Conservation (phyloP, 2,888 invertebrate species). For the Ormyrus nitidulus region DNA sequence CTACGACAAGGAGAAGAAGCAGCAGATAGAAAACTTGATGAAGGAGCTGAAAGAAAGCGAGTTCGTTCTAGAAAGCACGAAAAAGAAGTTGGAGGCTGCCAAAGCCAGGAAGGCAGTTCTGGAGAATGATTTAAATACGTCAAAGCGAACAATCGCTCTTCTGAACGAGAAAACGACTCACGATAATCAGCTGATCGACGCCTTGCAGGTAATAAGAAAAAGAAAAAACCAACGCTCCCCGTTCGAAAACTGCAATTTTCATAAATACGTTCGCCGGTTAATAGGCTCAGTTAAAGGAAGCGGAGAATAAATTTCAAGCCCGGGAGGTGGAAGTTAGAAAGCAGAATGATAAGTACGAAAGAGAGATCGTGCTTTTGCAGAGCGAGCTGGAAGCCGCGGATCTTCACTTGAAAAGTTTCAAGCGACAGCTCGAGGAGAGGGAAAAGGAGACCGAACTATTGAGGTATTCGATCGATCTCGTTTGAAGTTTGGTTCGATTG, state of each 20-base stretch:
- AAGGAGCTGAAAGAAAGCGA: constrained; percentile 79
- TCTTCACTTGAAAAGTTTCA: constrained; percentile 26
- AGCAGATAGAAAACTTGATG: constrained; percentile 79
- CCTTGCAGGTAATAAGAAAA: constrained; percentile 77
- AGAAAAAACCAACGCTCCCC: neutral
- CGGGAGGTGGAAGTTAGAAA: constrained; percentile 60
- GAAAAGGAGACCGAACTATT: constrained; percentile 68
- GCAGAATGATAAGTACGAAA: constrained; percentile 62
- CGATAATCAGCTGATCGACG: constrained; percentile 81
- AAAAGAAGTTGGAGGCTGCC: constrained; percentile 81
- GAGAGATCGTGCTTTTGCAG: constrained; percentile 62
- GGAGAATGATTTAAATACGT: constrained; percentile 80
- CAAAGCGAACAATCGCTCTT: constrained; percentile 80
- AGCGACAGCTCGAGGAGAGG: constrained; percentile 65
- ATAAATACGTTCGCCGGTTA: neutral
- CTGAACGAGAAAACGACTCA: constrained; percentile 81
- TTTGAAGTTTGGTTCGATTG: no score
- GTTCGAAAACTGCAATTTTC: no score
- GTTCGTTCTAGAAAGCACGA: constrained; percentile 78
- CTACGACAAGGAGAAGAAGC: constrained; percentile 78
- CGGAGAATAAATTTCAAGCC: constrained; percentile 63
- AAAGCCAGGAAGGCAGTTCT: constrained; percentile 83
- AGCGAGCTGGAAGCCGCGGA: constrained; percentile 63
- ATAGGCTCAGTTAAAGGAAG: constrained; percentile 64
- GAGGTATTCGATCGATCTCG: constrained; percentile 51